Conservation (phyloP, 1,140 invertebrate genomes). For the Halesus radiatus region DNA sequence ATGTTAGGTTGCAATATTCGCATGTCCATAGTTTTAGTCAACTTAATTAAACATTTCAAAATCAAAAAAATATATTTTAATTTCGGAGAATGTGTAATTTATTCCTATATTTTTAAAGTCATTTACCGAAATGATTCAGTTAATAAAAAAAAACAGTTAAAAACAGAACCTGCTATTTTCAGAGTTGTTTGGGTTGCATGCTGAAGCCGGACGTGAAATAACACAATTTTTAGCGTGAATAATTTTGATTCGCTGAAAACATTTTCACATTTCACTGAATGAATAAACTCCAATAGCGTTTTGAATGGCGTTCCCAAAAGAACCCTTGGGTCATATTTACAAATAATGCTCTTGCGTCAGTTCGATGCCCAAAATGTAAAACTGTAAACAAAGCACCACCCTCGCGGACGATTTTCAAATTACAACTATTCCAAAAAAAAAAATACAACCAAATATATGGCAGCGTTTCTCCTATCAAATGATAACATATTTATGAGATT, state of each 20-base stretch:
- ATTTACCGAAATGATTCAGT: no score
- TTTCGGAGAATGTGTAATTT: no score
- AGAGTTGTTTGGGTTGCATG: no score
- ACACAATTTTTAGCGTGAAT: neutral
- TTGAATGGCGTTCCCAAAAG: neutral
- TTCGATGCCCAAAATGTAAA: conserved; percentile 6
- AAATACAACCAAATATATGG: neutral
- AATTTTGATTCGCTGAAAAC: neutral
- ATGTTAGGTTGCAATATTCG: no score
- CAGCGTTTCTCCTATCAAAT: neutral
- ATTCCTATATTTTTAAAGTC: no score
- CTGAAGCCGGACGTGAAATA: neutral
- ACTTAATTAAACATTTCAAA: no score
- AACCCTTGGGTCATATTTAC: neutral
- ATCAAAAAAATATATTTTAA: no score
- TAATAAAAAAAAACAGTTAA: no score
- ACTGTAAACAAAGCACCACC: neutral
- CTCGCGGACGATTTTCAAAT: neutral
- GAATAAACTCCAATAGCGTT: neutral
- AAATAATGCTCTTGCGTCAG: neutral
- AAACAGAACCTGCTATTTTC: no score
- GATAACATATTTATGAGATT: conserved; percentile 15
- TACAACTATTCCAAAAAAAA: neutral
- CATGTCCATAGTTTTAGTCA: no score
- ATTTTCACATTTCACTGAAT: neutral